Base-by-base conservation (phyloP, 2,113 vertebrate species). In the Noturus placidus region DNA sequence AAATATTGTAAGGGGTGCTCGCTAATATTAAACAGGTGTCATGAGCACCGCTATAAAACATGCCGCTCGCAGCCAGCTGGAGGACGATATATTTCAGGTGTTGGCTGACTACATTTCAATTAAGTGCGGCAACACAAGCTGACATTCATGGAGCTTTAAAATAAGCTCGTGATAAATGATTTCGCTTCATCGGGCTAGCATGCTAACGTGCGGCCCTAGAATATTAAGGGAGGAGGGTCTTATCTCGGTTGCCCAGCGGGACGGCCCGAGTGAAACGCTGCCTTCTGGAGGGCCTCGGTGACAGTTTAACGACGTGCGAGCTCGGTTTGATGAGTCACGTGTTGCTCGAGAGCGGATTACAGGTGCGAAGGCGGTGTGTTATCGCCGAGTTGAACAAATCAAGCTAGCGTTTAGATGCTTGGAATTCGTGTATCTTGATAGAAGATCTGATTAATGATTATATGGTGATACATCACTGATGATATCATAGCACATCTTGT, bases 1-100 rank as follows among this genome's bases (percentile, higher is more conserved):
- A 88, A 93, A 93, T 92, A 95, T 92, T 93, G 93, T 94, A 91
- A 93, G 87, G 89, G 85, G 85, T 63, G 93, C 91, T 92, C 90
- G 89, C 87, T 95, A 96, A 96, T 94, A 93, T 93, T 91, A 92
- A 94, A 92, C 95, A 95, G 93, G 93, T 95, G 94, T 88, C n/a
- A 91, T 92, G 91, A 90, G 90, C 88, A 90, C 92, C 87, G 88
- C 84, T 90, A 93, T 95, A 95, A 95, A 95, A 92, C 93, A 94
- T 92, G 63, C 92, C 35, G 89, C 89, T 90, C 91, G 79, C 91
- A 90, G 91, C 91, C 90, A 78, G 89, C 90, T 94, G 90, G 91
- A 91, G 89, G 88, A 91, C 92, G 84, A 89, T 93, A 93, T 94
- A 94, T 94, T 93, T 93, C 89, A 89, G 83, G 79, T 81, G 90